Evolutionary conservation across 2,113 vertebrate genomes (phyloP), one percentile per base, ranked within the genome.

Genomic region (Emydura subglobosa): DNA sequence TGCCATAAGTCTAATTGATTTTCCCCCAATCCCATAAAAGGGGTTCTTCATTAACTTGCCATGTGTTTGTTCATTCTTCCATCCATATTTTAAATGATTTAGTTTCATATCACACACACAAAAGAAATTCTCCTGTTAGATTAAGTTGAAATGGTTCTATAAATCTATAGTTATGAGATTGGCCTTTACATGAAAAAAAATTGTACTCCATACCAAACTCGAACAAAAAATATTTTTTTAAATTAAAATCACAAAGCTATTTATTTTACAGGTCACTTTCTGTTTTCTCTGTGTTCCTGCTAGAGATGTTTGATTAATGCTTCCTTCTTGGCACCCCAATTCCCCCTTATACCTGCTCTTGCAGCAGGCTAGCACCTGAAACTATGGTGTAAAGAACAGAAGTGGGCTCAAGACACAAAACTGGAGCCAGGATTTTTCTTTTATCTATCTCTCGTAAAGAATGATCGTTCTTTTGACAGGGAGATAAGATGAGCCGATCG

Each of bases 321-420:
- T 55, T 55, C 54, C 16, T 53, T 19, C 53, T 53, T 54, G 53
- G 19, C 53, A 1, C 53, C 81, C 80, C 29, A 27, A 6, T 0
- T 0, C 29, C 21, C 2, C 5, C 2, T 24, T 29, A 24, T n/a
- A 4, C 17, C 21, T 6, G 29, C 13, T 68, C 79, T 27, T 90
- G 53, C 65, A 90, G 88, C 34, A 85, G 76, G 57, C 3, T 21
- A n/a, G 0, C 1, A 6, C 19, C 27, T 47, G 49, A 83, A 31
- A 29, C 12, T 4, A 2, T 7, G 27, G 80, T 44, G 5, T 29
- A 53, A 79, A 91, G 34, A 42, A 3, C 57, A 81, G 65, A 78
- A 17, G 65, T 34, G 39, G 88, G 55, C 55, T 85, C 19, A 3
- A 2, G 22, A 24, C 27, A 2, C 21, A 19, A 16, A n/a, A 2